Conservation (phyloP, 2,888 invertebrate genomes). For the Parnassius smintheus region DNA sequence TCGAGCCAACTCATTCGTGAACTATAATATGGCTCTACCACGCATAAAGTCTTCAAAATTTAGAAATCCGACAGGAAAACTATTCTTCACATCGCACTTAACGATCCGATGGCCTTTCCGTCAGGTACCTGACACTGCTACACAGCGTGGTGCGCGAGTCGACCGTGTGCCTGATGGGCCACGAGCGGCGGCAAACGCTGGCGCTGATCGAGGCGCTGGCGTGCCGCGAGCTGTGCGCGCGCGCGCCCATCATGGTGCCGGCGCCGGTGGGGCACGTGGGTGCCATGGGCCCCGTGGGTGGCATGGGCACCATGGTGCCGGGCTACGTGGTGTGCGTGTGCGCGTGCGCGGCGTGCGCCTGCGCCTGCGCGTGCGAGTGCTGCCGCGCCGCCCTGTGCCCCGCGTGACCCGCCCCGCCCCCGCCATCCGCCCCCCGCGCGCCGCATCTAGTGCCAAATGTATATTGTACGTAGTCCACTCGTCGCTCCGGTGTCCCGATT, state of each 20-base stretch:
- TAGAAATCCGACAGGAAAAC: too few relatives aligned
- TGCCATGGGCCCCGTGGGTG: slow-evolving; percentile 42
- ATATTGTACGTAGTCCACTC: slow-evolving; percentile 39
- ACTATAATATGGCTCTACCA: too few relatives aligned
- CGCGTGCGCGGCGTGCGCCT: slow-evolving; percentile 52
- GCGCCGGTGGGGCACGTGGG: slow-evolving; percentile 76
- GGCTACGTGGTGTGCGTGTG: slow-evolving; percentile 86
- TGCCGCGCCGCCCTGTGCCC: slow-evolving; percentile 62
- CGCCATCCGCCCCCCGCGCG: slow-evolving; percentile 46
- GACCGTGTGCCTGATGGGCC: slow-evolving; percentile 99
- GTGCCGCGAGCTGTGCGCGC: slow-evolving; percentile 92
- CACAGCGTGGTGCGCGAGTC: slow-evolving; percentile 98
- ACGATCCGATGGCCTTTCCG: slow-evolving; percentile 20
- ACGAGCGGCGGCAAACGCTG: slow-evolving; percentile 98
- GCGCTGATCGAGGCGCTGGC: slow-evolving; percentile 96
- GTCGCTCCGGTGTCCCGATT: slow-evolving; percentile 5
- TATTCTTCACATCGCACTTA: too few relatives aligned
- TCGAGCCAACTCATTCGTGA: too few relatives aligned
- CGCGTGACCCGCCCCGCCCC: slow-evolving; percentile 56
- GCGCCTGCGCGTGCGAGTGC: slow-evolving; percentile 72
- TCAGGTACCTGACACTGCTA: slow-evolving; percentile 94
- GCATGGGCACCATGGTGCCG: slow-evolving; percentile 51
- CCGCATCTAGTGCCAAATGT: slow-evolving; percentile 73
- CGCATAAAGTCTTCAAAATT: too few relatives aligned
- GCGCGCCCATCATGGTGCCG: slow-evolving; percentile 83